Percentiles rank a stretch among this genome's conserved stretches.
These are phyloP conservation scores for Sprattus sprattus DNA, from an alignment of 2,113 vertebrate genomes.

Conservation along the genomic window DNA sequence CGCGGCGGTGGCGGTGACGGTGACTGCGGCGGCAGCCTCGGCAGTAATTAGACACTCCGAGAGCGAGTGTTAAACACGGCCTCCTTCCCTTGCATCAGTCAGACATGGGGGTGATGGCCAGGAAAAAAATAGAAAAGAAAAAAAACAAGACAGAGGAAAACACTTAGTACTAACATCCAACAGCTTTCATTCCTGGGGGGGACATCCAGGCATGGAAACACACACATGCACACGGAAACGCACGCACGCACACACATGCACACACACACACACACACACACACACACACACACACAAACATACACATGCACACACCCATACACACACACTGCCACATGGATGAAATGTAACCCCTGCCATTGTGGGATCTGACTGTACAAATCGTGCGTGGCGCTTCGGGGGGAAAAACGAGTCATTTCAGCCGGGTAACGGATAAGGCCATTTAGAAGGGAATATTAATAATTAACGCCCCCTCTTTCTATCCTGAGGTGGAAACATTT, in stretches of 20 bases:
- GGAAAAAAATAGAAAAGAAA: background rate
- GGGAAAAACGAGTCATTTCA: constrained; percentile 32
- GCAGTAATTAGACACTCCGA: background rate
- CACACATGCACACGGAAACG: background rate
- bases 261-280: no score
- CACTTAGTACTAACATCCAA: background rate
- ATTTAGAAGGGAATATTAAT: constrained; percentile 33
- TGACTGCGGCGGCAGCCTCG: background rate
- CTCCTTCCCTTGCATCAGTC: background rate
- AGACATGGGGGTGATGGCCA: background rate
- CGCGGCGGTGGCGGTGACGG: no score
- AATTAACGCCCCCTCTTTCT: constrained; percentile 17
- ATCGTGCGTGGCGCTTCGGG: background rate
- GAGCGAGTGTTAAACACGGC: background rate
- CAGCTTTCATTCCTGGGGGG: background rate
- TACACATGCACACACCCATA: background rate
- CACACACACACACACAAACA: no score
- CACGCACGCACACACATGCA: background rate
- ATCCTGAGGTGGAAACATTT: constrained; percentile 24
- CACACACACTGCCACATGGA: background rate
- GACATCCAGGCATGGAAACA: background rate
- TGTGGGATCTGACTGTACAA: background rate
- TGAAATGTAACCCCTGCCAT: background rate
- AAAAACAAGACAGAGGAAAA: background rate
- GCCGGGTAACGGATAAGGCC: constrained; percentile 30